Conservation (phyloP, 1,140 invertebrate species). For the Octopus bimaculoides region DNA sequence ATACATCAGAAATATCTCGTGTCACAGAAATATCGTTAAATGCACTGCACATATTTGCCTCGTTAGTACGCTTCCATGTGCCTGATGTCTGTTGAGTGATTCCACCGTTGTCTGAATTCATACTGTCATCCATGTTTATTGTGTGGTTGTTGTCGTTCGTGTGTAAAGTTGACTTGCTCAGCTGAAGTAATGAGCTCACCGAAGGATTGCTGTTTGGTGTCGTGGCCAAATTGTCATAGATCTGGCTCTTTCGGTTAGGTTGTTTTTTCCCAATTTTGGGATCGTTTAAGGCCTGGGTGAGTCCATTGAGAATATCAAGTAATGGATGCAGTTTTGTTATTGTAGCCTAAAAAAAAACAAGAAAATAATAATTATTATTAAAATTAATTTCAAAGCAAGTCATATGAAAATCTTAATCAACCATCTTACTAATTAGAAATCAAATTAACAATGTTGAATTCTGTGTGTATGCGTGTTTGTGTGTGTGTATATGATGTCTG, state of each 20-base stretch:
- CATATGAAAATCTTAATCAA: no score
- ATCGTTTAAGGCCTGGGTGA: constrained; percentile 60
- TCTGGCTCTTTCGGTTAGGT: constrained; percentile 40
- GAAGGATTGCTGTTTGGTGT: constrained; percentile 19
- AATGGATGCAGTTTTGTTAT: constrained; percentile 54
- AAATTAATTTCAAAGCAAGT: no score
- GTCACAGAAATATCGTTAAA: neutral
- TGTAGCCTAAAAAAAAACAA: constrained; percentile 47
- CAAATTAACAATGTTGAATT: no score
- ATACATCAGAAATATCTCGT: constrained; percentile 42
- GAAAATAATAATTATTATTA: neutral
- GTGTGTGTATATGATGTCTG: no score
- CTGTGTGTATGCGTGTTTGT: no score
- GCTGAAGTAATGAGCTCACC: neutral
- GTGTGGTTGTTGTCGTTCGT: no score
- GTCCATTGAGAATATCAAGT: constrained; percentile 61
- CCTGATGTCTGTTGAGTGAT: neutral
- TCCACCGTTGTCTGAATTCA: no score
- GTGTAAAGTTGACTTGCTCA: neutral
- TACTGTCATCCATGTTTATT: no score
- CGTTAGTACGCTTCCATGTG: neutral
- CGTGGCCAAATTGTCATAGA: constrained; percentile 45
- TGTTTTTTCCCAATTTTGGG: constrained; percentile 32
- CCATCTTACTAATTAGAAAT: no score
- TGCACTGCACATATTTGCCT: neutral